Percentiles rank a stretch among this genome's conserved stretches.
Evolutionary conservation across 2,113 vertebrate species (phyloP).

Genomic region (Perca schrenkii): DNA sequence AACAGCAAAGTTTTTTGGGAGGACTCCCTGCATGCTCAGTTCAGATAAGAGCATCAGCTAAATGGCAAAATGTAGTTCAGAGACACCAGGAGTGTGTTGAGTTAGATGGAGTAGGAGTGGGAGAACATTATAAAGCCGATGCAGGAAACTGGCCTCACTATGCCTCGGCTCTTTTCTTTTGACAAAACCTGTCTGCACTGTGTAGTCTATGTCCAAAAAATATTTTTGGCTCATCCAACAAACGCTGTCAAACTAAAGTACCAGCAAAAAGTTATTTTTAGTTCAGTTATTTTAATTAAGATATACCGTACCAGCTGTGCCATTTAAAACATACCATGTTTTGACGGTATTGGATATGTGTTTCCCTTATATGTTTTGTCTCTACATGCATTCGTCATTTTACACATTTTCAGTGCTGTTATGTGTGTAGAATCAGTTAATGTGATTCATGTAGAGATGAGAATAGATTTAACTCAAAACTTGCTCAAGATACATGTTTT

Average conservation of each 20-base stretch:
- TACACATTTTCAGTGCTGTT: neutral
- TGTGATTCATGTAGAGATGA: neutral
- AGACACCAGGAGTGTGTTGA: conserved; percentile 19
- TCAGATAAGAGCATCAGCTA: conserved; percentile 51
- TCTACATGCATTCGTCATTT: neutral
- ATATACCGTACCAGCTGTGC: neutral
- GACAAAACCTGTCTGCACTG: conserved; percentile 21
- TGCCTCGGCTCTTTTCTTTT: conserved; percentile 12
- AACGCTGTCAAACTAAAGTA: neutral
- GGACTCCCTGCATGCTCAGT: conserved; percentile 48
- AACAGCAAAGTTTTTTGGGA: neutral
- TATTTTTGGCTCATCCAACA: conserved; percentile 3
- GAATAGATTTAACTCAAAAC: neutral
- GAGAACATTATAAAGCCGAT: neutral
- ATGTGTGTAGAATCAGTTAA: neutral
- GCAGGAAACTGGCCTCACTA: conserved; percentile 5
- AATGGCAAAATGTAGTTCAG: conserved; percentile 2
- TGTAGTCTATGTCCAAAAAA: conserved; percentile 13
- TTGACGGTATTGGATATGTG: neutral
- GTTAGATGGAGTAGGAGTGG: conserved; percentile 15
- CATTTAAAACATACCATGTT: neutral
- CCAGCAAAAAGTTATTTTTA: neutral
- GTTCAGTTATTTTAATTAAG: neutral
- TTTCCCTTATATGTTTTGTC: neutral
- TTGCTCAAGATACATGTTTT: neutral